phyloP scores from a whole-genome alignment of 2,888 invertebrate species.

The Drosophila cracens region DNA sequence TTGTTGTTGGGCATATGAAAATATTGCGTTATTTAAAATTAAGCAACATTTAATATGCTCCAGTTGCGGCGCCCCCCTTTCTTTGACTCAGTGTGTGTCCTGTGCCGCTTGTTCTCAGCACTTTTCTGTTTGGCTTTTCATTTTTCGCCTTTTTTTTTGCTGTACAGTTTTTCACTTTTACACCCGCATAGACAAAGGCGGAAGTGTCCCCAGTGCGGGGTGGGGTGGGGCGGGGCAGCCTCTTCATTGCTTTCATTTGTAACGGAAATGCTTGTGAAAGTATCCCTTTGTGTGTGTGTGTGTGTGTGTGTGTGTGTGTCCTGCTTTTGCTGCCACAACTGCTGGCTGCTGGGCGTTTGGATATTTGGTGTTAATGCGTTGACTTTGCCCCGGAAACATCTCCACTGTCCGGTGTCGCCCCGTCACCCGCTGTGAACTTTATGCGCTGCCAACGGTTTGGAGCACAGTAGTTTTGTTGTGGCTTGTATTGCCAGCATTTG shows the following conservation, averaged over 20 bases:
- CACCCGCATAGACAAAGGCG: constrained; percentile 67
- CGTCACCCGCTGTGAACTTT: constrained; percentile 67
- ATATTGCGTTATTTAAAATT: constrained; percentile 70
- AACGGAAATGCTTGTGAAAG: constrained; percentile 79
- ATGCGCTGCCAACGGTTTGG: constrained; percentile 43
- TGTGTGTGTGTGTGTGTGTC: constrained; percentile 15
- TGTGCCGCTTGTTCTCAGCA: constrained; percentile 23
- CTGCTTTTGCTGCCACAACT: constrained; percentile 21
- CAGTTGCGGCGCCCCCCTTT: constrained; percentile 1
- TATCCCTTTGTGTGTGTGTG: constrained; percentile 58
- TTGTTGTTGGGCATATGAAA: constrained; percentile 13
- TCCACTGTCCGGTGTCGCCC: constrained; percentile 60
- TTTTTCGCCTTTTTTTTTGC: background rate
- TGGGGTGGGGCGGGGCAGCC: constrained; percentile 12
- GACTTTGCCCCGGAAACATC: constrained; percentile 70
- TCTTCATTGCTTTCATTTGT: constrained; percentile 77
- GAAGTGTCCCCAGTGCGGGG: constrained; percentile 64
- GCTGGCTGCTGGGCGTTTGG: constrained; percentile 5
- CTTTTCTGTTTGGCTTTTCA: constrained; percentile 14
- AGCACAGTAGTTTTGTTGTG: background rate
- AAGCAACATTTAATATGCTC: constrained; percentile 70
- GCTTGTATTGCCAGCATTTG: constrained; percentile 9
- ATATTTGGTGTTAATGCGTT: constrained; percentile 69
- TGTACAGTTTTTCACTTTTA: constrained; percentile 23
- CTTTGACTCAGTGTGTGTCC: constrained; percentile 26